Base-by-base conservation (phyloP, 2,113 vertebrate genomes). In the Scartelaos histophorus region DNA sequence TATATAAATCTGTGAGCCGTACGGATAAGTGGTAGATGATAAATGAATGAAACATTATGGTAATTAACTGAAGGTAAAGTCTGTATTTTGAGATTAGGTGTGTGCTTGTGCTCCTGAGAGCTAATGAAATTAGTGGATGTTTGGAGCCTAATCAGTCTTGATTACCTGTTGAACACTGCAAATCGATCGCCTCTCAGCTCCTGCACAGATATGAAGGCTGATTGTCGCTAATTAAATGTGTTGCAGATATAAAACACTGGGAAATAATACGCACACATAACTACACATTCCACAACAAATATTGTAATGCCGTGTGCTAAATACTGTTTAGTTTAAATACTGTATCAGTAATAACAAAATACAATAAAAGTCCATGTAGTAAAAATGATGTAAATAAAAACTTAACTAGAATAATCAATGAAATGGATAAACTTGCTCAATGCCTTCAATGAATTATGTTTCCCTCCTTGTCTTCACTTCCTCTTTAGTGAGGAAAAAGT, bases 91-190 rank as follows among this genome's bases (percentile, higher is more conserved):
- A 78, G n/a, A 60, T 51, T 57, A 25, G 72, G 64, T 88, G 85
- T 79, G 64, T 73, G 71, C 81, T 58, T 81, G 76, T 70, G 70
- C 79, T 73, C 78, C 76, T 69, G 64, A 75, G 76, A 80, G 87
- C 80, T 83, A 84, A 91, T 83, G 84, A 80, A 90, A 88, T 91
- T 89, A 91, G 69, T 51, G 78, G 58, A 80, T 81, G 76, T 79
- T 85, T 77, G 85, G 83, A 60, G 70, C 80, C 71, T 91, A 87
- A 91, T 91, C 86, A 89, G 85, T 73, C 81, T 82, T 88, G 81
- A 91, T 89, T 91, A 90, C 82, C 83, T 90, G 89, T 90, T 91
- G 83, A 86, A 86, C 58, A 17, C 58, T 72, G 64, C 66, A 69
- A 68, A 83, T 17, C 78, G 58, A 80, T 79, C 85, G 57, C 67